A percentile compares a stretch with the other conserved stretches of the same genome.
phyloP scores from a whole-genome alignment of 2,797 vertebrate genomes.

The Crocodylus rhombifer region DNA sequence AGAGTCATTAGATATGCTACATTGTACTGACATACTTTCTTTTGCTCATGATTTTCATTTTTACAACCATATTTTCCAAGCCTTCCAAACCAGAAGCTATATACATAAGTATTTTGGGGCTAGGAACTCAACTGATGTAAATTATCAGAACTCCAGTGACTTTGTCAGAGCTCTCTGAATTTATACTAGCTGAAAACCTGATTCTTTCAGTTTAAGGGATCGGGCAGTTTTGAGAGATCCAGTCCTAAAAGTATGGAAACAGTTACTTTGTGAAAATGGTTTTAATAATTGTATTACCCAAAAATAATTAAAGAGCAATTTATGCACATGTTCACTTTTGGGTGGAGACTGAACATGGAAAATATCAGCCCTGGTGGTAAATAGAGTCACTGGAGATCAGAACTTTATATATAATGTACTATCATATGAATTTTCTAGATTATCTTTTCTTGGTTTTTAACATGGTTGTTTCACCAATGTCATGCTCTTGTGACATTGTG shows the following conservation, averaged over 20 bases:
- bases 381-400: neutral
- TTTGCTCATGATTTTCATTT: neutral
- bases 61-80: neutral
- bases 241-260: neutral
- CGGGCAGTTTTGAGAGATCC: neutral
- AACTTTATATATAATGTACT: neutral
- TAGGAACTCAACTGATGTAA: neutral
- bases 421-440: neutral
- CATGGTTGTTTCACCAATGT: neutral
- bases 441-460: neutral
- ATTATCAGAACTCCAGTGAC: neutral
- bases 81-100: neutral
- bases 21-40: neutral
- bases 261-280: neutral
- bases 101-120: neutral
- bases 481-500: neutral
- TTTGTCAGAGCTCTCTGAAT: neutral
- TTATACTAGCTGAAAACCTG: neutral
- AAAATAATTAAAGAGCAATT: neutral
- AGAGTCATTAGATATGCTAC: neutral
- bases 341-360: neutral
- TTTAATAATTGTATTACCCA: neutral
- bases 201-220: neutral
- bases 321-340: neutral
- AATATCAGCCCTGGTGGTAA: neutral